Evolutionary conservation across 2,113 vertebrate species (phyloP), one percentile per base, ranked within the genome.

Genomic region (Peucedramus taeniatus): DNA sequence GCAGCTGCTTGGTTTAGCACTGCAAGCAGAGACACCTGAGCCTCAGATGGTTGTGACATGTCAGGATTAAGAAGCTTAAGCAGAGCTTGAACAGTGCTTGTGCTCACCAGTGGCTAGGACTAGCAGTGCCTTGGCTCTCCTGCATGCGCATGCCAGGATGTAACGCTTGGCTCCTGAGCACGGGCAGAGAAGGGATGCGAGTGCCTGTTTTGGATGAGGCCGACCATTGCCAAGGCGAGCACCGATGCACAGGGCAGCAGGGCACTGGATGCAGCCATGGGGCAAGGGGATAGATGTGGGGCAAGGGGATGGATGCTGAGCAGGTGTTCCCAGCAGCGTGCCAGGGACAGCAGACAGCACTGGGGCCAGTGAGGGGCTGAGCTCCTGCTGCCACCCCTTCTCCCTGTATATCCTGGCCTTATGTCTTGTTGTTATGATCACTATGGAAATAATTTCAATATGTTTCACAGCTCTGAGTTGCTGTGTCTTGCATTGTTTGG

Each of bases 91-190:
- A 8, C 4, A 5, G 5, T 6, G 3, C 33, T 57, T 5, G 45
- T 44, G 65, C 49, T 82, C n/a, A 13, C 17, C 3, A 0, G 11
- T 1, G 0, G 23, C 44, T 40, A 18, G 78, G 35, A 13, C 39
- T 10, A 1, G 27, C 51, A 35, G 27, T 1, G 0, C 57, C 3
- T 4, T 20, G 23, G 35, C 60, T 85, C 23, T 88, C 13, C 70
- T 13, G 56, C 4, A 0, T 5, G 11, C 1, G 1, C 11, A 1
- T 1, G 0, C 3, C 0, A 7, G 57, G 63, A 42, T 23, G 3
- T 6, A 11, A 11, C 0, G 2, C 61, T 45, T 22, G 11, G 33
- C 44, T 53, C 7, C 19, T 3, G n/a, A 30, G 57, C 22, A 1
- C 0, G 11, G 56, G 20, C 2, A 15, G 11, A 37, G 69, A 21